phyloP scores from a whole-genome alignment of 2,888 invertebrate genomes.

The Monoplex corrugatus region DNA sequence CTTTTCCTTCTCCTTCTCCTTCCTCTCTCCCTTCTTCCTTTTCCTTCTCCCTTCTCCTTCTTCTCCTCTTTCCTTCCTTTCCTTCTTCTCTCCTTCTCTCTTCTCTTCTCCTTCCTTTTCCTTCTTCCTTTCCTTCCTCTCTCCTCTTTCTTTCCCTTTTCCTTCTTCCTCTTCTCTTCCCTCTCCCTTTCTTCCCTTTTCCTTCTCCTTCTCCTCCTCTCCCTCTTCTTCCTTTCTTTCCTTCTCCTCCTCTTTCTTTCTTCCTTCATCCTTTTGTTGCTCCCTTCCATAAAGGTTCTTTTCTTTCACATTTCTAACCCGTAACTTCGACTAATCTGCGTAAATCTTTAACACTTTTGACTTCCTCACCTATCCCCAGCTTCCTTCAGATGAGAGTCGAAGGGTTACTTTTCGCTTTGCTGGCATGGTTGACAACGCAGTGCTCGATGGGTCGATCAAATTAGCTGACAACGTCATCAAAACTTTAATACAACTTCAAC shows the following conservation, averaged over 20 bases:
- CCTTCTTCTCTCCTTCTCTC: not conserved
- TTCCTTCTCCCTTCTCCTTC: not conserved
- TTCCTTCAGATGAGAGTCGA: too few relatives aligned
- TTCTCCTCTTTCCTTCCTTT: not conserved
- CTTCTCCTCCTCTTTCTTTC: not conserved
- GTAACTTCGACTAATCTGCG: too few relatives aligned
- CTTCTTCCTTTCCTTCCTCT: not conserved
- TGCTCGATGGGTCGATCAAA: too few relatives aligned
- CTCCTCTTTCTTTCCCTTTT: not conserved
- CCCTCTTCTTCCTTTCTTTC: not conserved
- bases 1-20: not conserved
- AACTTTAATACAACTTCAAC: too few relatives aligned
- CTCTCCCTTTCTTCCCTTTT: not conserved
- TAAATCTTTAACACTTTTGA: too few relatives aligned
- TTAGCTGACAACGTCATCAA: too few relatives aligned
- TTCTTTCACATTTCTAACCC: too few relatives aligned
- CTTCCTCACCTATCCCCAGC: too few relatives aligned
- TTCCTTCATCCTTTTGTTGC: not conserved
- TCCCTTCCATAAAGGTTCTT: too few relatives aligned
- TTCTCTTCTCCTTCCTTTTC: not conserved
- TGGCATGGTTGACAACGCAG: too few relatives aligned
- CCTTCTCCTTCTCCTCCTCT: not conserved
- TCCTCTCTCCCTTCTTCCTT: not conserved
- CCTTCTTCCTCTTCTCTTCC: not conserved
- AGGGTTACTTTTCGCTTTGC: too few relatives aligned